Conservation (phyloP, 1,140 invertebrate species). For the Lutraria rhynchaena region DNA sequence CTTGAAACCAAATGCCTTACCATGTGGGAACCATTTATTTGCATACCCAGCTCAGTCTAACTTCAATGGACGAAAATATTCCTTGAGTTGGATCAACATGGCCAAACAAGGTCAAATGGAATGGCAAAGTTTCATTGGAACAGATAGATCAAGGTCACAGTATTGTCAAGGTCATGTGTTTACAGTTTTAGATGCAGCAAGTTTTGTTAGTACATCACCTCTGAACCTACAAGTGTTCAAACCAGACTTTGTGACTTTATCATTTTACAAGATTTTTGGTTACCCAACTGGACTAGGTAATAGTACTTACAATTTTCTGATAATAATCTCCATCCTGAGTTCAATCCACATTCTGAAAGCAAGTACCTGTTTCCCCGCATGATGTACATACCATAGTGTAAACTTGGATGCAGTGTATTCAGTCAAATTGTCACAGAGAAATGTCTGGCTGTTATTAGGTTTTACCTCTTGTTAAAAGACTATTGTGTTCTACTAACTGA, state of each 20-base stretch:
- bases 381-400: too few species aligned
- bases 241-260: conserved; percentile 95
- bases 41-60: conserved; percentile 96
- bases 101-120: conserved; percentile 86
- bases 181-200: conserved; percentile 93
- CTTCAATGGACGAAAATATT: conserved; percentile 95
- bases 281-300: conserved; percentile 91
- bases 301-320: conserved; percentile 14
- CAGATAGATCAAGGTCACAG: conserved; percentile 37
- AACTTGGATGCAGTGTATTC: too few species aligned
- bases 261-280: conserved; percentile 99
- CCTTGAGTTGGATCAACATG: conserved; percentile 88
- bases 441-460: too few species aligned
- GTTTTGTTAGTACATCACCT: conserved; percentile 89
- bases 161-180: conserved; percentile 85
- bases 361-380: too few species aligned
- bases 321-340: too few species aligned
- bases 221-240: conserved; percentile 89
- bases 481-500: too few species aligned
- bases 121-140: conserved; percentile 56
- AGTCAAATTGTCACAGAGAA: too few species aligned
- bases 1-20: background rate
- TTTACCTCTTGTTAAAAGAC: too few species aligned
- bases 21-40: conserved; percentile 86
- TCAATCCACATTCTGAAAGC: too few species aligned